A percentile compares a stretch with the other conserved stretches of the same genome.
phyloP scores from a whole-genome alignment of 2,797 vertebrate genomes.

The Notoglanidium macrostoma region DNA sequence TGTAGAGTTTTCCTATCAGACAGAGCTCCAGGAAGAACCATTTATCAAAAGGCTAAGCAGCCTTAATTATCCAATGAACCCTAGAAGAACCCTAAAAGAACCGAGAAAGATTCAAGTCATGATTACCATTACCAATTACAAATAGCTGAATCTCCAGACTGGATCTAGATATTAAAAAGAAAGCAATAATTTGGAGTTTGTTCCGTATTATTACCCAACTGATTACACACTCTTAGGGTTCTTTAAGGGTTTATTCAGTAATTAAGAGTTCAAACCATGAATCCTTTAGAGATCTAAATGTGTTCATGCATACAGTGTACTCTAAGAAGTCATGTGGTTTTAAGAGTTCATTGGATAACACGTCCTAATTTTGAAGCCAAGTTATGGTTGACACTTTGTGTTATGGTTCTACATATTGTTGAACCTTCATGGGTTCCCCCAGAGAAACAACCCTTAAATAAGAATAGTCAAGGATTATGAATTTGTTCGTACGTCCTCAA shows the following conservation, averaged over 20 bases:
- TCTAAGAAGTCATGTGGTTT: too few species aligned
- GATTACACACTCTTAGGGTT: neutral
- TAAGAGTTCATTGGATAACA: neutral
- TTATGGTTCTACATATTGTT: neutral
- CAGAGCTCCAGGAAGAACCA: neutral
- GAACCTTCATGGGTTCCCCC: neutral
- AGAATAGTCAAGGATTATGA: neutral
- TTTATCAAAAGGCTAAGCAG: neutral
- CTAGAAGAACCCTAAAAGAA: neutral
- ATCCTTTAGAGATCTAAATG: neutral
- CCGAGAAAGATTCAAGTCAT: neutral
- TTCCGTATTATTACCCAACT: neutral
- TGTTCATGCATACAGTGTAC: neutral
- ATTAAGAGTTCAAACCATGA: neutral
- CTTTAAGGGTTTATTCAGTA: neutral
- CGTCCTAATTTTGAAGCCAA: neutral
- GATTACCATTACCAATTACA: neutral
- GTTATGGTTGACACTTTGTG: neutral
- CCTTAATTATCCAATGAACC: neutral
- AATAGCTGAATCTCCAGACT: neutral
- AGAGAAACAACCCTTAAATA: neutral
- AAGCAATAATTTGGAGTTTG: neutral
- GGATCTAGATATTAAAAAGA: neutral
- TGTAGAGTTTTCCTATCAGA: neutral
- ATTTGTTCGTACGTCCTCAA: neutral